Evolutionary conservation across 2,797 vertebrate species (phyloP).

Genomic region (Eleutherodactylus coqui): DNA sequence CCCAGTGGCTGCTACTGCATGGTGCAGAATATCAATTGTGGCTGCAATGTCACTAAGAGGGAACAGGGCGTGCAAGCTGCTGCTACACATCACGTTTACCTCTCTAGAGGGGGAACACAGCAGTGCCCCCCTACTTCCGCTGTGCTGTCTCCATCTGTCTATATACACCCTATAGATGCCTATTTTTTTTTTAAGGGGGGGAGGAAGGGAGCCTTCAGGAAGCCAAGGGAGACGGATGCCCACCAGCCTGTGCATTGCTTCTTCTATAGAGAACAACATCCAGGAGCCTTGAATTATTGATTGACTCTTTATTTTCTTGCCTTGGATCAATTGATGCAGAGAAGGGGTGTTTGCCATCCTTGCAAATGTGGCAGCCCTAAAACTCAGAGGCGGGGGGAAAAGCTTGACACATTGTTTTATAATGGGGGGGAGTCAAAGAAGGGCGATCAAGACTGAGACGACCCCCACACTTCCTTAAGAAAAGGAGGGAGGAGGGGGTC

Average conservation of each 20-base stretch:
- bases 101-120: slow-evolving; percentile 5
- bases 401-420: slow-evolving; percentile 60
- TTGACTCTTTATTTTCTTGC: slow-evolving; percentile 21
- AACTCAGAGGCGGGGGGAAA: slow-evolving; percentile 19
- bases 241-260: slow-evolving; percentile 11
- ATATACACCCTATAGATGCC: slow-evolving; percentile 23
- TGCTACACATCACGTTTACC: slow-evolving; percentile 33
- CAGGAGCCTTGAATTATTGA: slow-evolving; percentile 52
- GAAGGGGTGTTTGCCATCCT: slow-evolving; percentile 58
- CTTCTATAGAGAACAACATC: slow-evolving; percentile 31
- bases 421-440: slow-evolving; percentile 51
- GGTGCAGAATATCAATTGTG: slow-evolving; percentile 66
- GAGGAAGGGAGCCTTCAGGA: slow-evolving; percentile 52
- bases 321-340: slow-evolving; percentile 67
- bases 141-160: neutral
- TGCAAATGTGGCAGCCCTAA: slow-evolving; percentile 56
- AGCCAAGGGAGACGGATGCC: slow-evolving; percentile 21
- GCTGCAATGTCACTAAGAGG: slow-evolving; percentile 65
- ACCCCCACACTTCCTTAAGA: slow-evolving; percentile 32
- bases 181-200: slow-evolving; percentile 2
- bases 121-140: neutral
- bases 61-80: slow-evolving; percentile 43
- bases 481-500: slow-evolving; percentile 8
- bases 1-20: slow-evolving; percentile 51
- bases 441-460: slow-evolving; percentile 33